A percentile compares a stretch with the other conserved stretches of the same genome.
phyloP scores from a whole-genome alignment of 2,797 vertebrate genomes.

The Halcyon smyrnensis region DNA sequence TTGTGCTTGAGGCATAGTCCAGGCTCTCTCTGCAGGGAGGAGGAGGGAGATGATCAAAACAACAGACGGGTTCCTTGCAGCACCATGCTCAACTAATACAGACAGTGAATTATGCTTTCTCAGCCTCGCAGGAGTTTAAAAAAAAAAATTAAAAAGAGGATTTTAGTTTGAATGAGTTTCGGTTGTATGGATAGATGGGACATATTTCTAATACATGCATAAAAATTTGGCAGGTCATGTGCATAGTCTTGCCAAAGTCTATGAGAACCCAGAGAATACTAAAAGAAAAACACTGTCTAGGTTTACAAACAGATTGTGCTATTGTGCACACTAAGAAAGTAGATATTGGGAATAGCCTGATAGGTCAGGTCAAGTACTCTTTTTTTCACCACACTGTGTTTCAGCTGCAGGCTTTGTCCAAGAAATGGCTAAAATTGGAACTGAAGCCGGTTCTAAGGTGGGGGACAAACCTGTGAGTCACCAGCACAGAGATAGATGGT shows the following conservation, averaged over 20 bases:
- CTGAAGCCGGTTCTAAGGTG: slow-evolving; percentile 13
- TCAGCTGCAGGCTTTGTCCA: neutral
- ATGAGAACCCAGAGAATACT: neutral
- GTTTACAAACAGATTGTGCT: neutral
- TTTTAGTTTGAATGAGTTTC: neutral
- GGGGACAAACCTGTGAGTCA: slow-evolving; percentile 37
- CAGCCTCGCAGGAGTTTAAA: neutral
- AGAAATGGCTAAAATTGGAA: slow-evolving; percentile 36
- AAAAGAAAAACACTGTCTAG: neutral
- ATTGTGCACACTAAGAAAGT: neutral
- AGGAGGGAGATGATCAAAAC: slow-evolving; percentile 17
- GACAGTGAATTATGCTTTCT: neutral
- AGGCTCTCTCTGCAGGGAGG: neutral
- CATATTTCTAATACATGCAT: neutral
- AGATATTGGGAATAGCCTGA: neutral
- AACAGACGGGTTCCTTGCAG: neutral
- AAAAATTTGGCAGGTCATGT: slow-evolving; percentile 1
- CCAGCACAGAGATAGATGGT: neutral
- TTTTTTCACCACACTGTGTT: neutral
- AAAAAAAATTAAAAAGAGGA: neutral
- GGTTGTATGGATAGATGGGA: neutral
- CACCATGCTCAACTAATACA: neutral
- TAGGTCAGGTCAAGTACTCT: neutral
- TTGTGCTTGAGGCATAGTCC: neutral
- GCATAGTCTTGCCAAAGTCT: neutral